Conservation (phyloP, 2,113 vertebrate genomes). For the Coturnix japonica region DNA sequence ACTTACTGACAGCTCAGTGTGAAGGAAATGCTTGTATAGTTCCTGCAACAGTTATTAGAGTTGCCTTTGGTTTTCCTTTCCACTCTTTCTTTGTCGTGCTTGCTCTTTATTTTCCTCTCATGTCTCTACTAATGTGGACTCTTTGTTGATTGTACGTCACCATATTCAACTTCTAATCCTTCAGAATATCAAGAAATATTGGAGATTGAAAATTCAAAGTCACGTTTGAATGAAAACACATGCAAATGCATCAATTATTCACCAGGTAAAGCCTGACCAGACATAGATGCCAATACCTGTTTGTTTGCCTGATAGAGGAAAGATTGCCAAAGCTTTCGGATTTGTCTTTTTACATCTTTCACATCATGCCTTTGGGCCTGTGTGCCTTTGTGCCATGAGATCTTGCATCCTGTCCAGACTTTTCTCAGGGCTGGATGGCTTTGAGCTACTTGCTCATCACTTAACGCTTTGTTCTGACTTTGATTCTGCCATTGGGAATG, state of each 20-base stretch:
- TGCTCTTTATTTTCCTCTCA: fast-evolving
- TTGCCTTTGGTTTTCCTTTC: conserved; percentile 42
- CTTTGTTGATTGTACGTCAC: conserved; percentile 51
- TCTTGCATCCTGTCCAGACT: not conserved
- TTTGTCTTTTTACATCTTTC: conserved; percentile 32
- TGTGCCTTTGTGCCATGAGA: not conserved
- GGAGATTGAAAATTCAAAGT: conserved; percentile 62
- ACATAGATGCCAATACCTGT: conserved; percentile 53
- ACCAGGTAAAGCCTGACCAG: conserved; percentile 65
- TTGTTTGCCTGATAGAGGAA: conserved; percentile 46
- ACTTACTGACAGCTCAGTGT: conserved; percentile 72
- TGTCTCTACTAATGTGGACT: not conserved
- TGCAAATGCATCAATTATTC: conserved; percentile 66
- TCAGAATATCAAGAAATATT: not conserved
- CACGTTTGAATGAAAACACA: conserved; percentile 67
- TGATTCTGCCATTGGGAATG: not conserved
- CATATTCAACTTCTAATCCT: conserved; percentile 31
- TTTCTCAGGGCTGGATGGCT: not conserved
- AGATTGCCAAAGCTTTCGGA: not conserved
- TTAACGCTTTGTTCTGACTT: not conserved
- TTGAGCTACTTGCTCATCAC: not conserved
- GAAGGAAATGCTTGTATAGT: conserved; percentile 64
- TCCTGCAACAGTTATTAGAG: conserved; percentile 53
- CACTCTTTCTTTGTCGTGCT: not conserved
- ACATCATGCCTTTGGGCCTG: fast-evolving